Evolutionary conservation across 2,113 vertebrate species (phyloP), one percentile per base, ranked within the genome.

Genomic region (Sceloporus tristichus): DNA sequence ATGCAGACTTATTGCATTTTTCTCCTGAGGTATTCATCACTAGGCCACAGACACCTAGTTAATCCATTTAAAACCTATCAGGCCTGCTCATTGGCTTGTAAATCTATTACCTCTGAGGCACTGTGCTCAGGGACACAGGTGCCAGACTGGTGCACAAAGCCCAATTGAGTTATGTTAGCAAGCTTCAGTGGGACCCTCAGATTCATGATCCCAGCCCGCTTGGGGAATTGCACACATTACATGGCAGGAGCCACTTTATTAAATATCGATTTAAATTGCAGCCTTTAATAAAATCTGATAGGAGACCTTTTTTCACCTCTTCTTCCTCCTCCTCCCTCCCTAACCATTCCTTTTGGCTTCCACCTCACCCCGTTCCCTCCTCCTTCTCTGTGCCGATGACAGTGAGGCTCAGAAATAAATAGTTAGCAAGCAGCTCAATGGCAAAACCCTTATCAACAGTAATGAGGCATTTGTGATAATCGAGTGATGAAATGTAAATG

Each of bases 401-500:
- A 94, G 92, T 7, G 1, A 90, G 93, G 94, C 94, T 88, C 89
- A 94, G 92, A 96, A 96, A 97, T 95, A 96, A 97, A 95, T 94
- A 94, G 95, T 95, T 95, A 96, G 96, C 93, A 79, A 95, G 96
- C 38, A 90, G 92, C 90, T 93, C 94, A 87, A 93, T 94, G 93
- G 94, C 94, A 96, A 95, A 77, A 92, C 92, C 96, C 96, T 97
- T 96, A 96, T 96, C 96, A 94, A 94, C 97, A 91, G 96, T 97
- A 97, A 97, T 96, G 96, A 98, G 97, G 95, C 96, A 95, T 97
- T 96, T 97, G 96, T 90, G 95, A 97, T 98, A 97, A 98, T 98
- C 96, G 95, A 96, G 97, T 98, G 98, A 98, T 98, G 97, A 98
- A 98, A 98, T 98, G 98, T 97, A 98, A 98, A 98, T 98, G 97